Evolutionary conservation across 37 sponge, comb jelly and placozoan genomes (phyloP).

Genomic region (Agelas oroides): DNA sequence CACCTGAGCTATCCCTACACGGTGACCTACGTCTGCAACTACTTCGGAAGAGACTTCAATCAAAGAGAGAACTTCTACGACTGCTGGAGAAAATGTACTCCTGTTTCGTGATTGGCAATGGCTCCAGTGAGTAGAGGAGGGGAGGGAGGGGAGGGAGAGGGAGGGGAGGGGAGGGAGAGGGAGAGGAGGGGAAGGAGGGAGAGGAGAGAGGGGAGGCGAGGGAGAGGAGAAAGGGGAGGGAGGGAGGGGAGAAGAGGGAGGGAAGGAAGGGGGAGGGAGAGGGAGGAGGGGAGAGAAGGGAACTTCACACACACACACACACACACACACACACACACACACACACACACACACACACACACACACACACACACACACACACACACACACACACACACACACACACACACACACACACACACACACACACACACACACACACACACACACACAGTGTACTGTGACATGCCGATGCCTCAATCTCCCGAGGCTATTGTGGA

Average conservation of each 20-base stretch:
- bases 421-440: no score
- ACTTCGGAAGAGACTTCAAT: constrained; percentile 42
- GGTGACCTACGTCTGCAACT: constrained; percentile 25
- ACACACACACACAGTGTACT: no score
- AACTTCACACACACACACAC: no score
- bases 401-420: no score
- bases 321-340: no score
- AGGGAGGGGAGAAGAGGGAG: not conserved
- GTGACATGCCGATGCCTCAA: no score
- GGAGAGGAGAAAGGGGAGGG: not conserved
- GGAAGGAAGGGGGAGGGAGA: no score
- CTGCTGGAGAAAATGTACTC: constrained; percentile 52
- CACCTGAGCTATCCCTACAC: not conserved
- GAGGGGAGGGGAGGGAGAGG: not conserved
- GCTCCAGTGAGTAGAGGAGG: constrained; percentile 2
- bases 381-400: no score
- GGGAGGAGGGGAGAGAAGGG: not conserved
- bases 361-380: no score
- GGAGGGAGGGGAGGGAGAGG: not conserved
- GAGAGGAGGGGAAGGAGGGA: constrained; percentile 2
- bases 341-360: no score
- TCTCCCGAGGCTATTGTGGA: no score
- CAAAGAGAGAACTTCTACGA: constrained; percentile 48
- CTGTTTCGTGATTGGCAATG: constrained; percentile 44
- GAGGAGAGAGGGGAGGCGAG: no score